Evolutionary conservation across 2,888 invertebrate species (phyloP).

Genomic region (Cabera pusaria): DNA sequence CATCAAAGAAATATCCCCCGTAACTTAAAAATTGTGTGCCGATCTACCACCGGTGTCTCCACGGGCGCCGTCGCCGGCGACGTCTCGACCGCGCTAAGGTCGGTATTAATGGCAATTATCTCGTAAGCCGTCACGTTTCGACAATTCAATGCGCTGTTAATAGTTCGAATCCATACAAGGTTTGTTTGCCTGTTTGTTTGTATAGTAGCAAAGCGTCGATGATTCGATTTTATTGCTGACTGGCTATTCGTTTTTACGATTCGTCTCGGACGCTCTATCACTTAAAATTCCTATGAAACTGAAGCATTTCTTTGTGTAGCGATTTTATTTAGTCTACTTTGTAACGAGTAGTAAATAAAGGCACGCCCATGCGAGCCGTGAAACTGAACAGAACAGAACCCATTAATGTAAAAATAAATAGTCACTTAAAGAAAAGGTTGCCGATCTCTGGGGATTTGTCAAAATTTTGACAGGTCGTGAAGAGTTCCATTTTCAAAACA

Average conservation of each 20-base stretch:
- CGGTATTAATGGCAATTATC: slow-evolving; percentile 54
- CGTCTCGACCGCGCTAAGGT: slow-evolving; percentile 38
- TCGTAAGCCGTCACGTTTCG: slow-evolving; percentile 64
- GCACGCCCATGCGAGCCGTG: slow-evolving; percentile 3
- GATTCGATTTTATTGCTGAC: slow-evolving; percentile 54
- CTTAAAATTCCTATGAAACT: slow-evolving; percentile 48
- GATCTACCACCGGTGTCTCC: slow-evolving; percentile 3
- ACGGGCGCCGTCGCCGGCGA: slow-evolving; percentile 5
- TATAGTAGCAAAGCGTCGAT: slow-evolving; percentile 38
- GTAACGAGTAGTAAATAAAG: slow-evolving; percentile 13
- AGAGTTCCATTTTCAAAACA: slow-evolving; percentile 2
- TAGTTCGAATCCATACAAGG: slow-evolving; percentile 57
- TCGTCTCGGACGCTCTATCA: slow-evolving; percentile 36
- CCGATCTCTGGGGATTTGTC: slow-evolving; percentile 11
- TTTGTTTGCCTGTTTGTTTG: slow-evolving; percentile 53
- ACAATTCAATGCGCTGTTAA: slow-evolving; percentile 64
- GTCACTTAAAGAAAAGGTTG: slow-evolving; percentile 9
- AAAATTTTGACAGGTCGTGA: slow-evolving; percentile 5
- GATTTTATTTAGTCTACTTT: slow-evolving; percentile 41
- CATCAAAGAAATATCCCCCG: slow-evolving; percentile 25
- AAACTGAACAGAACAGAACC: slow-evolving; percentile 8
- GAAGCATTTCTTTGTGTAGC: slow-evolving; percentile 54
- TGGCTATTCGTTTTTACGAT: slow-evolving; percentile 43
- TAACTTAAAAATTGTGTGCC: slow-evolving; percentile 12
- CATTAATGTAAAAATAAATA: not conserved